Conservation (phyloP, 2,888 invertebrate genomes). For the Athrips mouffetella region DNA sequence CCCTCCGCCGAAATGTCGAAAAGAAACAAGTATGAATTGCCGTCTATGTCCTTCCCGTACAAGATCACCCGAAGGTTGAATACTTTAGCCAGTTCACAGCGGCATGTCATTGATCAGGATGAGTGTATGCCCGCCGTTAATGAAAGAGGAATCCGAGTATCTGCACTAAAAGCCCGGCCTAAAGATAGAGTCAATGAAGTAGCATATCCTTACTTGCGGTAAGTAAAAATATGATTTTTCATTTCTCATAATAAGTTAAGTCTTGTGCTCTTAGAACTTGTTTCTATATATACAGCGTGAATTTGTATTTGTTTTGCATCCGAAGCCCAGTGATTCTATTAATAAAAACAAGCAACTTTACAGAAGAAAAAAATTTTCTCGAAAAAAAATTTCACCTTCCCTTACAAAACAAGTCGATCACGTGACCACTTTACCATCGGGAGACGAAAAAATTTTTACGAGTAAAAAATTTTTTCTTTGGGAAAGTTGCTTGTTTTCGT, state of each 20-base stretch:
- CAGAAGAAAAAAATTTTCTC: too few relatives aligned
- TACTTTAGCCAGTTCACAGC: slow-evolving; percentile 48
- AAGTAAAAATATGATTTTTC: slow-evolving; percentile 23
- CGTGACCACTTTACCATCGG: too few relatives aligned
- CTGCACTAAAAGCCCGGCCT: slow-evolving; percentile 43
- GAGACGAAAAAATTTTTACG: too few relatives aligned
- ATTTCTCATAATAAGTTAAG: too few relatives aligned
- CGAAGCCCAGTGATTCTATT: not conserved
- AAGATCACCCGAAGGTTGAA: slow-evolving; percentile 50
- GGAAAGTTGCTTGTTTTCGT: too few relatives aligned
- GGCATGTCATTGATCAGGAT: slow-evolving; percentile 37
- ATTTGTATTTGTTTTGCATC: not conserved
- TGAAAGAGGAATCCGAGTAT: slow-evolving; percentile 45
- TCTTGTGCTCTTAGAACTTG: not conserved
- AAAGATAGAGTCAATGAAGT: slow-evolving; percentile 54
- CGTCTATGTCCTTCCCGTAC: slow-evolving; percentile 48
- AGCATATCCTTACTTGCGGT: slow-evolving; percentile 62
- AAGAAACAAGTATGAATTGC: slow-evolving; percentile 43
- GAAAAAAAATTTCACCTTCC: too few relatives aligned
- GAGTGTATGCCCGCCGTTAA: slow-evolving; percentile 52
- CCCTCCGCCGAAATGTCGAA: slow-evolving; percentile 52
- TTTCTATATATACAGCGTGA: not conserved
- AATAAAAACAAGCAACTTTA: too few relatives aligned
- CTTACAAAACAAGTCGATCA: too few relatives aligned
- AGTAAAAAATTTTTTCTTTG: too few relatives aligned